Percentiles rank a stretch among this genome's conserved stretches.
phyloP scores from a whole-genome alignment of 2,888 invertebrate genomes.

The Belgica antarctica region DNA sequence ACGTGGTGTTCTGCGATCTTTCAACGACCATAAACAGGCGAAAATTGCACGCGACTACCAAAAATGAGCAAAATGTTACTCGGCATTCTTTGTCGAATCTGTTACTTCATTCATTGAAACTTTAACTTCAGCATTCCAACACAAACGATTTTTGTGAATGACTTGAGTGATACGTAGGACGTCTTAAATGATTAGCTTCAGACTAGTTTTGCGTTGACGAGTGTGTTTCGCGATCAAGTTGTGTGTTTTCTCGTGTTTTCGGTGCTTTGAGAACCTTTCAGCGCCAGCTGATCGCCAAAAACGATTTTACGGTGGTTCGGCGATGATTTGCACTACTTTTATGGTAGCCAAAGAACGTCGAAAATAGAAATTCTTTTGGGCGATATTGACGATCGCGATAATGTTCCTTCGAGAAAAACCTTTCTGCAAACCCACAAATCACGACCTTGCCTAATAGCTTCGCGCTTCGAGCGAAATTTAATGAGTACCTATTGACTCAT shows the following conservation, averaged over 20 bases:
- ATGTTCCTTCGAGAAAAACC: neutral
- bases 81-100: neutral
- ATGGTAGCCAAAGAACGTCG: neutral
- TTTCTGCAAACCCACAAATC: neutral
- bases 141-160: neutral
- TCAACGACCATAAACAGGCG: constrained; percentile 30
- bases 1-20: constrained; percentile 25
- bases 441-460: constrained; percentile 13
- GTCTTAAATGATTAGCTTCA: constrained; percentile 4
- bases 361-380: neutral
- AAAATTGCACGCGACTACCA: constrained; percentile 40
- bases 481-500: neutral
- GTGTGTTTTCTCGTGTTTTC: neutral
- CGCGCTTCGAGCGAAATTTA: constrained; percentile 5
- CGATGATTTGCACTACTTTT: neutral
- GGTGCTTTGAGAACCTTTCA: neutral
- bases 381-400: neutral
- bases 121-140: constrained; percentile 19
- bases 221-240: neutral
- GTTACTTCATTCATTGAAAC: constrained; percentile 25
- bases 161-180: constrained; percentile 18
- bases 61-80: constrained; percentile 24
- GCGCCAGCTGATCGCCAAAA: neutral
- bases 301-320: no score
- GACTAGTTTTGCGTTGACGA: constrained; percentile 14